Base-by-base conservation (phyloP, 2,797 vertebrate species). In the Semotilus atromaculatus region DNA sequence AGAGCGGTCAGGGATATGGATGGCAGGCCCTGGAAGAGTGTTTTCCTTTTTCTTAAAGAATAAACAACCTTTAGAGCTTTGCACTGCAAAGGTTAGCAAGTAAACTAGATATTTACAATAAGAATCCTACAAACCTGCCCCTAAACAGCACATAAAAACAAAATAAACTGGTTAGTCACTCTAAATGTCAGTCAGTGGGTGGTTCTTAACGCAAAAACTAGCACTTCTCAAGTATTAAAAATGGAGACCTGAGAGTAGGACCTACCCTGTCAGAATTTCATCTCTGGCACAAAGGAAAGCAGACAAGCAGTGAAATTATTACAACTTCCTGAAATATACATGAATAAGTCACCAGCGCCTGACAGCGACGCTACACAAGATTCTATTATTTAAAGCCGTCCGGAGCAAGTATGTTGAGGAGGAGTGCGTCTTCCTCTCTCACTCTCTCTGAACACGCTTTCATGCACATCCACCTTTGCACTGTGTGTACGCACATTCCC, bases 261-360 rank as follows among this genome's bases (percentile, higher is more conserved):
- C 92, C 88, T 90, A 93, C 94, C 95, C 93, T 95, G 94, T 95
- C 95, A 94, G 90, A 93, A 66, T 92, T 91, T 91, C 91, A 94
- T 93, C 93, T 94, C 84, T 87, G 88, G 85, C 91, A 91, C 88
- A 90, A 92, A 91, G 91, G 90, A 91, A 93, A 92, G 89, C 91
- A 90, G 91, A 79, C 90, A 80, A 89, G 92, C 92, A 90, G 40
- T 85, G 88, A 92, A 93, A 91, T 93, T 92, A 95, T 95, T 93
- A 94, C 91, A 90, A 89, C 91, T 90, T 90, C 90, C 91, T 94
- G 91, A 92, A 95, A 95, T 93, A 94, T 93, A 92, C 91, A 95
- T 93, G 93, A 94, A 92, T 92, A 91, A 92, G 93, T 91, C 90
- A 91, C 88, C 66, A 43, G 83, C 66, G 85, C 87, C 86, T 89